A percentile compares a stretch with the other conserved stretches of the same genome.
These are phyloP conservation scores for Actinernus sp. DNA, from an alignment of 92 coral and sea anemone species.

Conservation along the genomic window DNA sequence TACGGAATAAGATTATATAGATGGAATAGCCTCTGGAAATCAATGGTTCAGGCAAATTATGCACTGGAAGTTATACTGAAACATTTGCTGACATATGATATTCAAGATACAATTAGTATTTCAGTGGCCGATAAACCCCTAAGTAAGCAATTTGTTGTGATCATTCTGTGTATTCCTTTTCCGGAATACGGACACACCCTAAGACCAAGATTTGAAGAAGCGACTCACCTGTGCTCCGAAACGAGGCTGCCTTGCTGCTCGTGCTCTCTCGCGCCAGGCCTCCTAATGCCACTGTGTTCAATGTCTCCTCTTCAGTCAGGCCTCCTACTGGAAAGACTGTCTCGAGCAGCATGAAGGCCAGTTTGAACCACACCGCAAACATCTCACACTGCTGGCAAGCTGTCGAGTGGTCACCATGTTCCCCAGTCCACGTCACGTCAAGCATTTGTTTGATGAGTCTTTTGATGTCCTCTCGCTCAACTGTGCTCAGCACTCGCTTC, in stretches of 20 bases:
- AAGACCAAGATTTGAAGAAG: too few species aligned
- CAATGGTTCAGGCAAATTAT: too few species aligned
- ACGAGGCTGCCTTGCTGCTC: constrained; percentile 72
- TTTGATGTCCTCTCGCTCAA: constrained; percentile 87
- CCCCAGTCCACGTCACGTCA: constrained; percentile 89
- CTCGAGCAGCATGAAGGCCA: constrained; percentile 86
- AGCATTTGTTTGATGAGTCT: constrained; percentile 86
- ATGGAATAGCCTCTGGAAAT: too few species aligned
- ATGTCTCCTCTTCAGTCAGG: constrained; percentile 55
- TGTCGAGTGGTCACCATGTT: constrained; percentile 87
- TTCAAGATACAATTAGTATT: too few species aligned
- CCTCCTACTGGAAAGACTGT: constrained; percentile 78
- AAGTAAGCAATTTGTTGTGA: too few species aligned
- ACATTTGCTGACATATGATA: too few species aligned
- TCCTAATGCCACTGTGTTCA: constrained; percentile 63
- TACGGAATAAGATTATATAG: too few species aligned
- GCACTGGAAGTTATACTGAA: too few species aligned
- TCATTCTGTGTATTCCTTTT: too few species aligned
- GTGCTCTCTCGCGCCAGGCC: constrained; percentile 57
- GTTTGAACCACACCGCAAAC: constrained; percentile 94
- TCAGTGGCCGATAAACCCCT: too few species aligned
- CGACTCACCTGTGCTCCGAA: constrained; percentile 73
- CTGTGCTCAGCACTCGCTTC: constrained; percentile 65
- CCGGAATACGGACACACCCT: too few species aligned
- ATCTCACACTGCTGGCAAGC: constrained; percentile 89